These are phyloP conservation scores for Pimephales promelas DNA, from an alignment of 2,113 vertebrate species.

Conservation along the genomic window DNA sequence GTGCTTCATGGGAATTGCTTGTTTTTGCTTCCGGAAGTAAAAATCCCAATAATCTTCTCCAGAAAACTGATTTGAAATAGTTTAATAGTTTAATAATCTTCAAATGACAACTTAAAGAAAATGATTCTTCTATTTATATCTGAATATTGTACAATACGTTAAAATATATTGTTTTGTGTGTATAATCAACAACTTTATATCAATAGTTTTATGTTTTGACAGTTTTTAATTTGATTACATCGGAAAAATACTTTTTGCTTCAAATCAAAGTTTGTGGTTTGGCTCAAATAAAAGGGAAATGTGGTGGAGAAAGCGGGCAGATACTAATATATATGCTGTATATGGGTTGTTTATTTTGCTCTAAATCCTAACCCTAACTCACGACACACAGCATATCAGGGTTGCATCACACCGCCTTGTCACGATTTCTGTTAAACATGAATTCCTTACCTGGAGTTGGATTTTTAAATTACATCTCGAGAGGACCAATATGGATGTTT, in stretches of 20 bases:
- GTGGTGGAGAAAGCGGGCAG: background rate
- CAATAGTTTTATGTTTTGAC: background rate
- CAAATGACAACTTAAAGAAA: background rate
- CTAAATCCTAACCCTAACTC: too few relatives aligned
- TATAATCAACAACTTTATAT: background rate
- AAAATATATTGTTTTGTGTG: background rate
- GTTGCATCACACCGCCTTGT: background rate
- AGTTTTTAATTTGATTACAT: too few relatives aligned
- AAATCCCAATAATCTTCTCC: background rate
- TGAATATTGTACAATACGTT: background rate
- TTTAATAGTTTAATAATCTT: background rate
- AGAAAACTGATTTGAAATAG: background rate
- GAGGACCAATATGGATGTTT: slow-evolving; percentile 29
- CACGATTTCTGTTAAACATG: background rate
- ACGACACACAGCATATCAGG: too few relatives aligned
- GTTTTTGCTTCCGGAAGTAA: background rate
- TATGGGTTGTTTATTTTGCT: background rate
- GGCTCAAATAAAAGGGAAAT: background rate
- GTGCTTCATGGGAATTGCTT: background rate
- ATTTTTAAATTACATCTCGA: slow-evolving; percentile 1
- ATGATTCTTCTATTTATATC: too few relatives aligned
- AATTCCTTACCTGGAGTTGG: background rate
- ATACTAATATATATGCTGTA: background rate
- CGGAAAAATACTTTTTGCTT: background rate
- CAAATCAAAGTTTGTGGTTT: background rate